These are phyloP conservation scores for Meiosimyza decipiens DNA, from an alignment of 2,888 invertebrate genomes.

Conservation along the genomic window DNA sequence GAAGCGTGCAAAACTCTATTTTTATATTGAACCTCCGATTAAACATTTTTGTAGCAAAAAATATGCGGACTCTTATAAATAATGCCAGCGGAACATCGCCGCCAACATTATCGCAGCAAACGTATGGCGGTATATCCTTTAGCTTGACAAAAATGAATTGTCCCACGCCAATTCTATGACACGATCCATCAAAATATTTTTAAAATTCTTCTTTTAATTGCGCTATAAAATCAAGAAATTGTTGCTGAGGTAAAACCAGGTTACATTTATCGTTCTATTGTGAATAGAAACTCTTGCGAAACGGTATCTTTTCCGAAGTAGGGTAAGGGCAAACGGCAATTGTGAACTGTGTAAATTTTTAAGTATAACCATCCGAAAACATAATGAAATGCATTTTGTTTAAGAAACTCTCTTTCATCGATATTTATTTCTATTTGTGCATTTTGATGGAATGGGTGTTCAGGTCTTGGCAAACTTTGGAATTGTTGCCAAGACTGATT, in stretches of 20 bases:
- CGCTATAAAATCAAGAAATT: not conserved
- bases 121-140: no score
- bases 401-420: not conserved
- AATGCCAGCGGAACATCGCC: no score
- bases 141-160: no score
- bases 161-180: no score
- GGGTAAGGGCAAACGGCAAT: slow-evolving; percentile 22
- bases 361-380: slow-evolving; percentile 34
- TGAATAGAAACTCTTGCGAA: slow-evolving; percentile 30
- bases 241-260: slow-evolving; percentile 17
- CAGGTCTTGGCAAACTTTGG: slow-evolving; percentile 9
- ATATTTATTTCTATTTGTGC: not conserved
- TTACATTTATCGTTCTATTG: slow-evolving; percentile 26
- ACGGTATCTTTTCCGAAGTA: slow-evolving; percentile 24
- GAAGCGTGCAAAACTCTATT: no score
- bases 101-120: no score
- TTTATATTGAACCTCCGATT: no score
- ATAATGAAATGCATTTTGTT: slow-evolving; percentile 23
- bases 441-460: slow-evolving; percentile 14
- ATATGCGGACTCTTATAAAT: no score
- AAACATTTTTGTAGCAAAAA: no score
- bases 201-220: no score
- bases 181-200: no score
- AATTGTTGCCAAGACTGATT: slow-evolving; percentile 16
- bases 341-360: slow-evolving; percentile 26